These are phyloP conservation scores for Forbesichthys agassizii DNA, from an alignment of 2,113 vertebrate genomes.

Conservation along the genomic window DNA sequence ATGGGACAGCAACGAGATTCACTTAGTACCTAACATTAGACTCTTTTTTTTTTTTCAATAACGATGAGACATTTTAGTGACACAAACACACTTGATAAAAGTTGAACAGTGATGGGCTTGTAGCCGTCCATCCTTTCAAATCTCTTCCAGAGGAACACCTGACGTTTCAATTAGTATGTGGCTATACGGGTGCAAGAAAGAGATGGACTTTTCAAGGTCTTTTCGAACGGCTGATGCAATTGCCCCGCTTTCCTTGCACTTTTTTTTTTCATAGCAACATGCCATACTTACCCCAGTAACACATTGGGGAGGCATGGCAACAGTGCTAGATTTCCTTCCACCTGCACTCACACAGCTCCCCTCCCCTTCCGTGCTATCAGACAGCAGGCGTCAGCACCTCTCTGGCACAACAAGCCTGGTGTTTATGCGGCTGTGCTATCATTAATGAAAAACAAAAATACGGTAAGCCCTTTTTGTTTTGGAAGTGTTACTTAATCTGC, in stretches of 20 bases:
- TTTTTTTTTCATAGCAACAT: constrained; percentile 69
- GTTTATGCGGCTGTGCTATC: constrained; percentile 53
- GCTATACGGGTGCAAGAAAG: constrained; percentile 10
- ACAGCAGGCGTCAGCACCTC: constrained; percentile 10
- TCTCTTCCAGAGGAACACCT: constrained; percentile 44
- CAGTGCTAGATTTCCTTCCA: constrained; percentile 46
- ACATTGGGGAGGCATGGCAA: constrained; percentile 74
- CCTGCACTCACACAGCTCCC: constrained; percentile 17
- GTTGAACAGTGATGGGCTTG: constrained; percentile 11
- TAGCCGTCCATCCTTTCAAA: constrained; percentile 8
- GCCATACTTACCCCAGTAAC: constrained; percentile 74
- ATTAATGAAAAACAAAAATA: constrained; percentile 76
- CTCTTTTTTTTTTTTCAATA: background rate
- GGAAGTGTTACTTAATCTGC: constrained; percentile 75
- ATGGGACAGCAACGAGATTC: constrained; percentile 25
- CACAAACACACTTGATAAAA: background rate
- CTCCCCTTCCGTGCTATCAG: constrained; percentile 4
- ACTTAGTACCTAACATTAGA: background rate
- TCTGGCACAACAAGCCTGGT: constrained; percentile 36
- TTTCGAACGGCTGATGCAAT: constrained; percentile 74
- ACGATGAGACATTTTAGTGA: background rate
- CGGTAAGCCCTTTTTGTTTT: constrained; percentile 76
- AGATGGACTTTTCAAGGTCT: constrained; percentile 64
- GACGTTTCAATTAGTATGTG: constrained; percentile 51
- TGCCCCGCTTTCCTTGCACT: constrained; percentile 62